Percentiles rank a stretch among this genome's conserved stretches.
phyloP scores from a whole-genome alignment of 2,888 invertebrate species.

The Lepidochrysops patricia region DNA sequence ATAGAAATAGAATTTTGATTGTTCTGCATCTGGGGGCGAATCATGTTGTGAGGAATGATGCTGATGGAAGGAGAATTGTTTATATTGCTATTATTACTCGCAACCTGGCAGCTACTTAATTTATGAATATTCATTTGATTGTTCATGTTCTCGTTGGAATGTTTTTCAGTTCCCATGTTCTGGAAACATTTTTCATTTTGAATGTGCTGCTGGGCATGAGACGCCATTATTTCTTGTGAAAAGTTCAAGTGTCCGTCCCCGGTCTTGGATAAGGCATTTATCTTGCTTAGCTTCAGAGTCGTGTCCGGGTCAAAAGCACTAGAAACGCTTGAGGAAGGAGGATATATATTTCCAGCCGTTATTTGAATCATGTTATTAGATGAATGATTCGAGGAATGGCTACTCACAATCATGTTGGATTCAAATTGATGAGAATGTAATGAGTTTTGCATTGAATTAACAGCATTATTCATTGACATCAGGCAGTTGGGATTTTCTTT shows the following conservation, averaged over 20 bases:
- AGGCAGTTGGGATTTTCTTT: slow-evolving; percentile 56
- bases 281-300: slow-evolving; percentile 62
- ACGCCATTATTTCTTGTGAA: slow-evolving; percentile 65
- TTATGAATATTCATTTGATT: slow-evolving; percentile 60
- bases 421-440: slow-evolving; percentile 62
- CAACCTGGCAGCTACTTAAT: slow-evolving; percentile 61
- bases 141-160: slow-evolving; percentile 42
- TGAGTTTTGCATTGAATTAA: slow-evolving; percentile 41
- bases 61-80: slow-evolving; percentile 54
- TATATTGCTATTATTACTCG: slow-evolving; percentile 47
- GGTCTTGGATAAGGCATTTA: slow-evolving; percentile 62
- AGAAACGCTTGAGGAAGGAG: slow-evolving; percentile 53
- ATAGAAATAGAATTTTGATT: slow-evolving; percentile 52
- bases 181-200: slow-evolving; percentile 64
- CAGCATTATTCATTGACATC: slow-evolving; percentile 45
- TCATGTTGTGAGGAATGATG: slow-evolving; percentile 59
- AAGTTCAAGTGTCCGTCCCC: slow-evolving; percentile 67
- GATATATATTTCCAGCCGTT: slow-evolving; percentile 62
- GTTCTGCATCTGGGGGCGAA: slow-evolving; percentile 52
- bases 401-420: slow-evolving; percentile 49
- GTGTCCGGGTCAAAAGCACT: slow-evolving; percentile 65
- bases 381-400: slow-evolving; percentile 52
- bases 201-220: slow-evolving; percentile 60
- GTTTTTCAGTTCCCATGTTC: slow-evolving; percentile 59
- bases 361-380: slow-evolving; percentile 67